Percentiles rank a stretch among this genome's conserved stretches.
phyloP scores from a whole-genome alignment of 1,140 invertebrate genomes.

The Sarcophaga peregrina region DNA sequence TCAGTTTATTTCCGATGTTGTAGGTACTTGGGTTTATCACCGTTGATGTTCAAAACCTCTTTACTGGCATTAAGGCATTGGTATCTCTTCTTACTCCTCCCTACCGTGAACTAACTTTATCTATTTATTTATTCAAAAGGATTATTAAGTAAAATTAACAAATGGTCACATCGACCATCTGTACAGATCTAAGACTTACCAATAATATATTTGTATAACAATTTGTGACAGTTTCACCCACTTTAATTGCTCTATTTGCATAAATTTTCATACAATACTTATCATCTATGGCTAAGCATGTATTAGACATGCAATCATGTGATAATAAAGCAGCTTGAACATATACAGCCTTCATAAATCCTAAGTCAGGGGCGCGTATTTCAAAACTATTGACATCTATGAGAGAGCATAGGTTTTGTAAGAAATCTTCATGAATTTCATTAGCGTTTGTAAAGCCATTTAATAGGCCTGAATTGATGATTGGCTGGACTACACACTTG shows the following conservation, averaged over 20 bases:
- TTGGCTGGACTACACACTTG: constrained; percentile 68
- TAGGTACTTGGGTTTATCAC: too few relatives aligned
- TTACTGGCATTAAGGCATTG: too few relatives aligned
- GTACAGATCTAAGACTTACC: constrained; percentile 61
- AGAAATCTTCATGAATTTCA: constrained; percentile 66
- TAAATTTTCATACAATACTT: constrained; percentile 72
- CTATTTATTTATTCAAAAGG: too few relatives aligned
- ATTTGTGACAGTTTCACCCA: constrained; percentile 75
- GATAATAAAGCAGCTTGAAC: constrained; percentile 74
- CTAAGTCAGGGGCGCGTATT: constrained; percentile 69
- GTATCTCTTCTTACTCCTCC: too few relatives aligned
- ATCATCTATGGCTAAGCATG: constrained; percentile 74
- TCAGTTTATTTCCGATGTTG: too few relatives aligned
- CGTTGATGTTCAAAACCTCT: too few relatives aligned
- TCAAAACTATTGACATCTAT: constrained; percentile 79
- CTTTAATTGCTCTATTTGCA: constrained; percentile 72
- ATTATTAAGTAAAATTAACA: too few relatives aligned
- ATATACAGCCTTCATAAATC: constrained; percentile 74
- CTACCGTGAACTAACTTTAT: too few relatives aligned
- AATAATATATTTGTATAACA: constrained; percentile 82
- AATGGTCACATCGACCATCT: too few relatives aligned
- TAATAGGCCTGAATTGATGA: constrained; percentile 50
- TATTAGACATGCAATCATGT: constrained; percentile 76
- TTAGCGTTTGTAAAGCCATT: constrained; percentile 52
- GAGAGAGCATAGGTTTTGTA: constrained; percentile 74